These are phyloP conservation scores for Ooceraea biroi DNA, from an alignment of 1,140 invertebrate species.

Conservation along the genomic window DNA sequence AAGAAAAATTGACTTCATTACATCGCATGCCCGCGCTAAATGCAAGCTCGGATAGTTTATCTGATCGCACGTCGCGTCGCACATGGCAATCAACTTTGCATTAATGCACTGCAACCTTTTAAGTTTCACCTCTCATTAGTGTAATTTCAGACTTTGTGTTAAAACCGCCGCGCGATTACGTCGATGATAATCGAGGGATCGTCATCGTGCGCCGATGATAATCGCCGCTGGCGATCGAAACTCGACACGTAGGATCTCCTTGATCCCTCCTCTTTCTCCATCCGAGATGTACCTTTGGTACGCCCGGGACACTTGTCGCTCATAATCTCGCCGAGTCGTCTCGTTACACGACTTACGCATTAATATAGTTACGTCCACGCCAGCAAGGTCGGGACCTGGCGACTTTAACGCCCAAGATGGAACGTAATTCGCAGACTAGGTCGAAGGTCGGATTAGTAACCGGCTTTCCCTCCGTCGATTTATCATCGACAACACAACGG, in stretches of 20 bases:
- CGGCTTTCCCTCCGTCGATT: conserved; percentile 54
- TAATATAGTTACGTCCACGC: conserved; percentile 31
- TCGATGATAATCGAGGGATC: background rate
- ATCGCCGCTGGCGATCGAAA: conserved; percentile 1
- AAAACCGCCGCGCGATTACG: conserved; percentile 12
- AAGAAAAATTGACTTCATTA: conserved; percentile 45
- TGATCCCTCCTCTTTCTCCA: conserved; percentile 3
- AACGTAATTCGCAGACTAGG: conserved; percentile 39
- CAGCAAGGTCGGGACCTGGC: conserved; percentile 45
- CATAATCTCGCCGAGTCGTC: conserved; percentile 29
- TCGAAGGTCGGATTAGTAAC: conserved; percentile 55
- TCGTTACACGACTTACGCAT: conserved; percentile 37
- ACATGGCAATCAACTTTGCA: conserved; percentile 41
- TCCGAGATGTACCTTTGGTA: background rate
- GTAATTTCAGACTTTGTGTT: conserved; percentile 44
- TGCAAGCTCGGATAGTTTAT: conserved; percentile 38
- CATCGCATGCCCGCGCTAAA: conserved; percentile 22
- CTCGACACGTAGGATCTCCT: conserved; percentile 34
- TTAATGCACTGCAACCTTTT: conserved; percentile 48
- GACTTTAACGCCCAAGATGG: conserved; percentile 12
- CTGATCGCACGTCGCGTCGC: conserved; percentile 27
- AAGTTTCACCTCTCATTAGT: conserved; percentile 47
- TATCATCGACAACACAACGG: conserved; percentile 54
- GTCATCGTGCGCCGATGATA: conserved; percentile 15
- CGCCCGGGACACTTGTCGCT: background rate